These are phyloP conservation scores for Antechinus flavipes DNA, from an alignment of 2,113 vertebrate genomes.

Conservation along the genomic window DNA sequence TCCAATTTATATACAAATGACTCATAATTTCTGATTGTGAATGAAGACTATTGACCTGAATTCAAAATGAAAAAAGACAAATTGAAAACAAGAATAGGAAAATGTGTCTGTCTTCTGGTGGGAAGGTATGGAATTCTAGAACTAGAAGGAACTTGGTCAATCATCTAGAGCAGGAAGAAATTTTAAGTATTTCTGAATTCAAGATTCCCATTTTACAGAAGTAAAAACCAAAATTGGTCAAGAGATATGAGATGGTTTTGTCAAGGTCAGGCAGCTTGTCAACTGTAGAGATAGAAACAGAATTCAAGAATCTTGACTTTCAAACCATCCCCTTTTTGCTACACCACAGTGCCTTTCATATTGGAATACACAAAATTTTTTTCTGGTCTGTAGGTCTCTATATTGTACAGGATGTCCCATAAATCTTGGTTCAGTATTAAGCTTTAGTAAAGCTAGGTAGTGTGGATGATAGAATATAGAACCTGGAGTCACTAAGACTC, in stretches of 20 bases:
- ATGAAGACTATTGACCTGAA: constrained; percentile 20
- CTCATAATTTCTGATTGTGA: background rate
- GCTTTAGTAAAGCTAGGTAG: background rate
- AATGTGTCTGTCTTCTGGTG: background rate
- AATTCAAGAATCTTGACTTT: constrained; percentile 27
- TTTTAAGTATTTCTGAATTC: background rate
- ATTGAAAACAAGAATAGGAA: constrained; percentile 25
- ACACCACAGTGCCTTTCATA: background rate
- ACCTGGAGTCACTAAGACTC: background rate
- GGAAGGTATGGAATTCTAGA: background rate
- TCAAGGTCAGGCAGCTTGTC: constrained; percentile 18
- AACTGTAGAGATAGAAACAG: background rate
- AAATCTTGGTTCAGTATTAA: background rate
- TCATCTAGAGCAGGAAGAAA: background rate
- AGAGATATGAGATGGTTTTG: background rate
- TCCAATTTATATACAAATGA: constrained; percentile 32
- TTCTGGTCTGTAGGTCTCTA: background rate
- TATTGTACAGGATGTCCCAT: background rate
- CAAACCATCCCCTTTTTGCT: constrained; percentile 1
- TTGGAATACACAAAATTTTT: background rate
- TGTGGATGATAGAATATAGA: background rate
- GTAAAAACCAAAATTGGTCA: background rate
- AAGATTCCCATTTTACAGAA: constrained; percentile 9
- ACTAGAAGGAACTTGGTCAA: background rate
- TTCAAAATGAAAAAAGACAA: background rate